Evolutionary conservation across 2,888 invertebrate species (phyloP), one percentile per base, ranked within the genome.

Genomic region (Quadroppia sp.): DNA sequence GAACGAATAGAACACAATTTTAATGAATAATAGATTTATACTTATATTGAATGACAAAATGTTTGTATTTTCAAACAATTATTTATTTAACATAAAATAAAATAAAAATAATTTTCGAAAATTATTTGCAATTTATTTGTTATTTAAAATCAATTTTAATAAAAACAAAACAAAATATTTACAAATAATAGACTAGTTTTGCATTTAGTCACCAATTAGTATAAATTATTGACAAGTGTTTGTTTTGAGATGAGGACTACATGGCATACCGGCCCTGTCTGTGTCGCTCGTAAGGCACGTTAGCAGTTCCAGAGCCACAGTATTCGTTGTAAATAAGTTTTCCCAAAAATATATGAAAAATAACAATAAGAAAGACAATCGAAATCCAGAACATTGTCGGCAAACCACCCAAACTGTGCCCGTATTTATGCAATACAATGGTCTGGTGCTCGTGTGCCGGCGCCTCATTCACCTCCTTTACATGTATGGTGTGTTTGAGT

Each of bases 371-470:
- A 81, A 90, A 87, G 81, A 90, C 89, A 78, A 96, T 89, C 76
- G 92, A 89, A 67, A 93, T 88, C 95, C 95, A 96, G 83, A 96
- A 94, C 67, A 94, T 84, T 0, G 91, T 90, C 59, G 95, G 94
- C 76, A 96, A 84, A 0, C 94, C 94, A 45, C 94, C 94, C 78
- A 93, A 86, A 78, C 90, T 89, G 83, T 92, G 90, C 0, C 95
- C 95, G 81, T 95, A 94, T 80, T 89, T 90, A 82, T 95, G 95
- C 78, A 76, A 30, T 17, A 50, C 74, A 56, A 75, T 72, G 13
- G 53, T 73, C 15, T 75, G 56, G 48, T 72, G 67, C 50, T 77
- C 73, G 25, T 71, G 69, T 59, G 48, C 23, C 53, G 72, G 75
- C 42, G 73, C 87, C 82, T 92, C 90, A 0, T 87, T 86, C 15